phyloP scores from a whole-genome alignment of 2,113 vertebrate genomes.

The Pipa parva region DNA sequence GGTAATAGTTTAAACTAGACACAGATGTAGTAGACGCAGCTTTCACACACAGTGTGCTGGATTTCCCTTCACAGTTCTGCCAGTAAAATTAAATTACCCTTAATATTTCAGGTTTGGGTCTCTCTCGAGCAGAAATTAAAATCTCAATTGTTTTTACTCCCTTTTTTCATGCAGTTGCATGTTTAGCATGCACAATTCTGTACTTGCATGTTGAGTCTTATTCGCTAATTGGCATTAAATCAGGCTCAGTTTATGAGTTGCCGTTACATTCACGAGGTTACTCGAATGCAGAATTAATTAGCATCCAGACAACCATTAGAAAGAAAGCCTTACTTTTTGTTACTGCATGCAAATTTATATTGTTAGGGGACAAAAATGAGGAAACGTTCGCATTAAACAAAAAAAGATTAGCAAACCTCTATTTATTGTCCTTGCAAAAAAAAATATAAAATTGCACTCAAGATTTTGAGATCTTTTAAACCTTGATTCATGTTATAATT shows the following conservation, averaged over 20 bases:
- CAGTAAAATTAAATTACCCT: conserved; percentile 40
- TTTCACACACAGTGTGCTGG: conserved; percentile 28
- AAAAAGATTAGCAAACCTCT: neutral
- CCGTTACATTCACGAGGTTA: neutral
- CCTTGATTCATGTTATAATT: too few relatives aligned
- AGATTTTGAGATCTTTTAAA: too few relatives aligned
- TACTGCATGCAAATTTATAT: neutral
- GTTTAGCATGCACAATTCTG: neutral
- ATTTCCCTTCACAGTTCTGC: conserved; percentile 26
- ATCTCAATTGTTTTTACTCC: conserved; percentile 9
- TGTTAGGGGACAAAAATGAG: too few relatives aligned
- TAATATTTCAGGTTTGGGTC: conserved; percentile 35
- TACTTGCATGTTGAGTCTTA: neutral
- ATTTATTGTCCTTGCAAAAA: neutral
- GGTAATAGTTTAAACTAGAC: conserved; percentile 29
- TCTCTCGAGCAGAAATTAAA: conserved; percentile 18
- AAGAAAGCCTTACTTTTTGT: neutral
- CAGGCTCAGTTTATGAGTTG: neutral
- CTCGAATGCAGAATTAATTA: neutral
- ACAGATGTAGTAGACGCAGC: conserved; percentile 29
- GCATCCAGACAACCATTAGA: neutral
- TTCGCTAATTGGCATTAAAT: conserved; percentile 6
- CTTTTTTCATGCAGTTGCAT: neutral
- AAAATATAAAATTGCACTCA: neutral
- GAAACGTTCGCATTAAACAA: neutral